Conservation (phyloP, 2,113 vertebrate species). For the Gymnorhina tibicen region DNA sequence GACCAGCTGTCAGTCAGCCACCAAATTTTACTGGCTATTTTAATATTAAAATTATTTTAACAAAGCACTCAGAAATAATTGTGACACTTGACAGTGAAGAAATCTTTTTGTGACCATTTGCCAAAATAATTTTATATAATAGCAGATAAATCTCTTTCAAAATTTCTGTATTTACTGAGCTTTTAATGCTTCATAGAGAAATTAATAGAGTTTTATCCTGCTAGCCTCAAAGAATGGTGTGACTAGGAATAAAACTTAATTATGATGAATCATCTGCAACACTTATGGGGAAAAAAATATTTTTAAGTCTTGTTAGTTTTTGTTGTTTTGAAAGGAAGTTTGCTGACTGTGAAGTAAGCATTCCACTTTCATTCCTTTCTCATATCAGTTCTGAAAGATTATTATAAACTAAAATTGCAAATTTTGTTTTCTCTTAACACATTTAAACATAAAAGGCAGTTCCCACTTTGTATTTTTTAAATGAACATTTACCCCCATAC, state of each 20-base stretch:
- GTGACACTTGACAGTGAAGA: not conserved
- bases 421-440: not conserved
- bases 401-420: not conserved
- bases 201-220: not conserved
- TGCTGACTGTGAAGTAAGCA: not conserved
- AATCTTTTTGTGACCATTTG: not conserved
- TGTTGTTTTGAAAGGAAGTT: not conserved
- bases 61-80: not conserved
- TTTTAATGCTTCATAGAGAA: not conserved
- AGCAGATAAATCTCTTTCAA: not conserved
- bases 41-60: not conserved
- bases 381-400: not conserved
- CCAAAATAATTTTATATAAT: not conserved
- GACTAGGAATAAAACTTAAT: not conserved
- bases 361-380: not conserved
- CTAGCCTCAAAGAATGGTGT: not conserved
- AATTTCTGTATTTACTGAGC: not conserved
- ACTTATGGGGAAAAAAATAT: accelerated
- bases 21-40: not conserved
- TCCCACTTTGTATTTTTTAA: not conserved
- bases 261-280: not conserved
- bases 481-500: not conserved
- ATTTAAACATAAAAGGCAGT: not conserved
- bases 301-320: not conserved
- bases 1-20: not conserved